Evolutionary conservation across 1,140 invertebrate species (phyloP), one percentile per base, ranked within the genome.

Genomic region (Meloidogyne exigua): DNA sequence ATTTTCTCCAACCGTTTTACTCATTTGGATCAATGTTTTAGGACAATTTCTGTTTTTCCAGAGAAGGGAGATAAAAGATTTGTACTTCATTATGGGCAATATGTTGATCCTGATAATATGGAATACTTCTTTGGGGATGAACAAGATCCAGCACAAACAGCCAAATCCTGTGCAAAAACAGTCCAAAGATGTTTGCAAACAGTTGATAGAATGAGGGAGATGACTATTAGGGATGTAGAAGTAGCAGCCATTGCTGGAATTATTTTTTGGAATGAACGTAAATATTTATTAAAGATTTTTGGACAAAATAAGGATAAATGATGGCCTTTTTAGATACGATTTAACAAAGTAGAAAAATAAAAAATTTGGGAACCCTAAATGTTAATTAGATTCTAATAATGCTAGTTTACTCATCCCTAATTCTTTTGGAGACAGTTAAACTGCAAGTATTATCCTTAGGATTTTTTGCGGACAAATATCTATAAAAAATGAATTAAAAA

Each of bases 71-170:
- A 84, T 32, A 63, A 67, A n/a, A 68, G 79, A 42, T 74, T 81
- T 44, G 81, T 84, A 21, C 28, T 82, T 32, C 81, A 82, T 68
- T 82, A 82, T 44, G 81, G 81, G 0, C 81, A 82, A 66, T 82
- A 72, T 63, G 28, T 82, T 32, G 81, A 84, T 57, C 13, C 13
- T 11, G 63, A 81, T 13, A 82, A 84, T 23, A 49, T 82, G 49
- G 76, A 82, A 9, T 67, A 81, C 23, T 82, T 82, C 28, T 83
- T 82, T 62, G 23, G 66, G 9, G 81, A 83, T 39, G 78, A 81
- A 42, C 81, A 78, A 57, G 79, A 82, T 32, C 80, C 78, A 1
- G 23, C 23, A n/a, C 49, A 39, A 42, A 49, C 78, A 21, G 78
- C 78, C 15, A 72, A 68, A 26, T 70, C 9, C n/a, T 26, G 25